Percentiles rank a stretch among this genome's conserved stretches.
phyloP scores from a whole-genome alignment of 1,140 invertebrate genomes.

The Drosophila simulans region DNA sequence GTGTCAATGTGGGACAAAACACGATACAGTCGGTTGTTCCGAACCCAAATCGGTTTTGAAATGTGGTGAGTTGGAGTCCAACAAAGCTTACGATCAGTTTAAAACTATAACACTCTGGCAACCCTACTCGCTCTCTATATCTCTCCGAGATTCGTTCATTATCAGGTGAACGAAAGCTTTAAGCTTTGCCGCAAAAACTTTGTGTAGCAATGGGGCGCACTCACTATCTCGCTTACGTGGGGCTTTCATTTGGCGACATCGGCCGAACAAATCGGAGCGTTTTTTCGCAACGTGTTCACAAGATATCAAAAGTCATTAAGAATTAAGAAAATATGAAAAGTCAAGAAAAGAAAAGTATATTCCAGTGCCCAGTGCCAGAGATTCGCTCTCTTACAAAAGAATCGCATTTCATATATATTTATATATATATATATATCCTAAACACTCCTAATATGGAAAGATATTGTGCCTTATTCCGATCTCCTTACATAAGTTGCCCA shows the following conservation, averaged over 20 bases:
- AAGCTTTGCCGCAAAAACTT: neutral
- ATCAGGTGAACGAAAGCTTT: neutral
- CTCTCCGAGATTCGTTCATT: neutral
- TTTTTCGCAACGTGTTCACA: constrained; percentile 47
- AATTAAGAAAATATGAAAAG: neutral
- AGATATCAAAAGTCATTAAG: neutral
- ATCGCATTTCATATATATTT: neutral
- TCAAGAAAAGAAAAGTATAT: constrained; percentile 9
- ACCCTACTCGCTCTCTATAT: neutral
- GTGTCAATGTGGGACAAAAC: too few species aligned
- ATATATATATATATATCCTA: constrained; percentile 1
- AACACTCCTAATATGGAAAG: neutral
- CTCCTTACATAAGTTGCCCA: constrained; percentile 2
- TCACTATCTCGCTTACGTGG: constrained; percentile 21
- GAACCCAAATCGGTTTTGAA: neutral
- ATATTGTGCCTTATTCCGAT: constrained; percentile 16
- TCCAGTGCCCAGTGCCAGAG: constrained; percentile 57
- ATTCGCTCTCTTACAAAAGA: constrained; percentile 7
- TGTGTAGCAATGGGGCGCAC: too few species aligned
- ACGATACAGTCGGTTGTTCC: neutral
- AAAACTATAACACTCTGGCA: neutral
- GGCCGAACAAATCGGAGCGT: constrained; percentile 39
- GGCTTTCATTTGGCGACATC: constrained; percentile 52
- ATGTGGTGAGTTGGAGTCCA: too few species aligned
- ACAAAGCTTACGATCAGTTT: neutral